A percentile compares a stretch with the other conserved stretches of the same genome.
Conservation (phyloP, 2,888 invertebrate genomes). For the Spatulosminthurus flaviceps region DNA sequence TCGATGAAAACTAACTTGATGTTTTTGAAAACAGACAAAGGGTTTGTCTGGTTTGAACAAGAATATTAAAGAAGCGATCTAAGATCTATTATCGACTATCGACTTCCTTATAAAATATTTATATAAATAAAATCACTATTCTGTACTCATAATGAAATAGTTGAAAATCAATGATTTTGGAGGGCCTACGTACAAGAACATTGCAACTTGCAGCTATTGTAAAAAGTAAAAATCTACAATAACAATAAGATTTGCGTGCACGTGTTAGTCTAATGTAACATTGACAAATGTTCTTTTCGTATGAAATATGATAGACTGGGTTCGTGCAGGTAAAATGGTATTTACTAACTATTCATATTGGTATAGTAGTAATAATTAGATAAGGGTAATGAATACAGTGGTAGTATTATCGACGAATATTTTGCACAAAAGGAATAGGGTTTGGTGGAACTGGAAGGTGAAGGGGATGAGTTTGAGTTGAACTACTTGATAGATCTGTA, state of each 20-base stretch:
- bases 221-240: neutral
- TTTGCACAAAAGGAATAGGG: conserved; percentile 54
- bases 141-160: neutral
- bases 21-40: neutral
- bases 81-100: too few relatives aligned
- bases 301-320: too few relatives aligned
- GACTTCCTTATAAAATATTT: too few relatives aligned
- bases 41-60: neutral
- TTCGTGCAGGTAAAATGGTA: neutral
- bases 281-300: neutral
- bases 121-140: neutral
- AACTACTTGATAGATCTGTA: conserved; percentile 50
- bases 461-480: conserved; percentile 42
- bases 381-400: neutral
- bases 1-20: neutral
- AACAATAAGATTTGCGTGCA: neutral
- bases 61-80: too few relatives aligned
- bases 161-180: neutral
- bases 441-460: conserved; percentile 38
- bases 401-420: conserved; percentile 46
- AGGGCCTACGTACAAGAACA: neutral
- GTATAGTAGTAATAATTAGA: neutral
- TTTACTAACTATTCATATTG: neutral
- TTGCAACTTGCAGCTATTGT: neutral
- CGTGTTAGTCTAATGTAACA: neutral